Conservation (phyloP, 2,797 vertebrate genomes). For the Otolemur crassicaudatus region DNA sequence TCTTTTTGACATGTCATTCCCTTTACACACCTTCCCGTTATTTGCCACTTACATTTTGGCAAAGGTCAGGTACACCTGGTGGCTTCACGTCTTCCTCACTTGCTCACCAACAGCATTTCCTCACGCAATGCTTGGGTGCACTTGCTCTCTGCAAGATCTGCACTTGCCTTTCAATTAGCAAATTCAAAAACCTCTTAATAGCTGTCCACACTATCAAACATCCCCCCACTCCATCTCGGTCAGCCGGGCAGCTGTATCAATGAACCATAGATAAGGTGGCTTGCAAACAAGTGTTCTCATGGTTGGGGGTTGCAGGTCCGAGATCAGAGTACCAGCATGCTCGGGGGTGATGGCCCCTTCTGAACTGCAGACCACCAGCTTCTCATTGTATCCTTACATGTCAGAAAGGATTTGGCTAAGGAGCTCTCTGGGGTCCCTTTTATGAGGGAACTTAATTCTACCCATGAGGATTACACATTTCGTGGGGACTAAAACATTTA, state of each 20-base stretch:
- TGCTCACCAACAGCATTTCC: background rate
- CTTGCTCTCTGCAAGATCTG: background rate
- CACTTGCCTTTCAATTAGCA: background rate
- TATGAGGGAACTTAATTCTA: background rate
- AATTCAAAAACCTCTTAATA: background rate
- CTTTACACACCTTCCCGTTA: background rate
- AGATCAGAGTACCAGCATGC: background rate
- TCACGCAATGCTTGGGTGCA: background rate
- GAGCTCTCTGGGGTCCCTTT: background rate
- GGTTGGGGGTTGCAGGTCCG: background rate
- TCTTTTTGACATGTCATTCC: background rate
- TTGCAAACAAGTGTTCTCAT: background rate
- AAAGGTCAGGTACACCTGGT: background rate
- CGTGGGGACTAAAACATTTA: background rate
- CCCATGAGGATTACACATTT: background rate
- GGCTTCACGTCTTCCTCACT: background rate
- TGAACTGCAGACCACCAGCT: background rate
- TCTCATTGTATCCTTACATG: background rate
- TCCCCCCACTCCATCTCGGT: too few species aligned
- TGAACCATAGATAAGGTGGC: too few species aligned
- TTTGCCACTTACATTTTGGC: background rate
- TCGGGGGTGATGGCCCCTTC: background rate
- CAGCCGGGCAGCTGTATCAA: background rate
- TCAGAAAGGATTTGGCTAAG: background rate
- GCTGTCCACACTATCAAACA: background rate